Percentiles rank a stretch among this genome's conserved stretches.
phyloP scores from a whole-genome alignment of 1,140 invertebrate species.

The Heliconius nattereri region DNA sequence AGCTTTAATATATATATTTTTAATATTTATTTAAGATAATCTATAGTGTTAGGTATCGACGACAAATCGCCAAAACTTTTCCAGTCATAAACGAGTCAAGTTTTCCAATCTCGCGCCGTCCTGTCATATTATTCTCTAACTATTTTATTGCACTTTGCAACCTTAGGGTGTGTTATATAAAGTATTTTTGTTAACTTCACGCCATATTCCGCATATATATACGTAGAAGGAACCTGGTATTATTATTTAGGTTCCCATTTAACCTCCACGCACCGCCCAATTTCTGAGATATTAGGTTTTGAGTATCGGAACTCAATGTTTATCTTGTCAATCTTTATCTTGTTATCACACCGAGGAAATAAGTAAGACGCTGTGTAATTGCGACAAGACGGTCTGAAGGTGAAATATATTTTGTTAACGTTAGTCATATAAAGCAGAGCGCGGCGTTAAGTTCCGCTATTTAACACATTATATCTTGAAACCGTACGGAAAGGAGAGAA shows the following conservation, averaged over 20 bases:
- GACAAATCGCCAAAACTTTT: conserved; percentile 40
- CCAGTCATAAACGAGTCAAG: conserved; percentile 41
- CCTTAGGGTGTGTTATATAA: conserved; percentile 25
- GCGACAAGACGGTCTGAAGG: too few species aligned
- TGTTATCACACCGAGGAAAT: too few species aligned
- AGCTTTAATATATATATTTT: not conserved
- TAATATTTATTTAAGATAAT: not conserved
- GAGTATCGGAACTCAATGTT: too few species aligned
- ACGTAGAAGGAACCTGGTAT: too few species aligned
- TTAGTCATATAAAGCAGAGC: not conserved
- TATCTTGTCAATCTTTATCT: too few species aligned
- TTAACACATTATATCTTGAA: not conserved
- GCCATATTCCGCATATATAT: too few species aligned
- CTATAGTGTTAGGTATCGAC: conserved; percentile 26
- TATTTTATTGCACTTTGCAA: conserved; percentile 42
- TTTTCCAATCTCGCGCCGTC: conserved; percentile 41
- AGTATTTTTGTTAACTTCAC: not conserved
- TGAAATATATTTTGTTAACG: too few species aligned
- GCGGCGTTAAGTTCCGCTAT: not conserved
- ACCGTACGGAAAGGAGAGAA: not conserved
- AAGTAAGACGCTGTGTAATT: too few species aligned
- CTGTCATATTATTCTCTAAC: conserved; percentile 41
- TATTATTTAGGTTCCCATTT: too few species aligned
- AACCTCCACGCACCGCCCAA: too few species aligned
- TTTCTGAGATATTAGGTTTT: too few species aligned